These are phyloP conservation scores for Hiodon tergisus DNA, from an alignment of 2,113 vertebrate species.

Conservation along the genomic window DNA sequence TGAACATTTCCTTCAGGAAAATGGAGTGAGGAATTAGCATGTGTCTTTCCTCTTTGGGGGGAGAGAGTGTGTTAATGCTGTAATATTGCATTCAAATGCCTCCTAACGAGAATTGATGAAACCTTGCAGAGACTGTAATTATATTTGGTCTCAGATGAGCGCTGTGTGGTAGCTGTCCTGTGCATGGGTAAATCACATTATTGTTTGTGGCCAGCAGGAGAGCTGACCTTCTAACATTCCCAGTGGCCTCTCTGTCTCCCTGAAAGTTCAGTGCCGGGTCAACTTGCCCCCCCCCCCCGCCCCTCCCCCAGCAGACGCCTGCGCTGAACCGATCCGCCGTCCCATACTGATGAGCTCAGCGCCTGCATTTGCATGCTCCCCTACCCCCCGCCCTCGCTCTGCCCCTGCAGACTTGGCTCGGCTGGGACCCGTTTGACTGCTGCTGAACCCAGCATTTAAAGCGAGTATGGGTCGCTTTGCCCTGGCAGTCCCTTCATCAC, in stretches of 20 bases:
- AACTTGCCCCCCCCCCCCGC: conserved; percentile 62
- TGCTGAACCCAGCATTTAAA: neutral
- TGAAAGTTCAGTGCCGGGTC: conserved; percentile 88
- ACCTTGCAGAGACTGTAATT: conserved; percentile 28
- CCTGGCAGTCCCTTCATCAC: neutral
- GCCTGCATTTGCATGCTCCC: conserved; percentile 11
- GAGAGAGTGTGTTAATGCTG: conserved; percentile 12
- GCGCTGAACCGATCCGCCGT: conserved; percentile 55
- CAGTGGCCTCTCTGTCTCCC: conserved; percentile 74
- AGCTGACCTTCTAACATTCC: conserved; percentile 78
- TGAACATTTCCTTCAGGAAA: conserved; percentile 16
- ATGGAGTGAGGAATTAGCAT: conserved; percentile 5
- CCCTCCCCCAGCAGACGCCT: conserved; percentile 55
- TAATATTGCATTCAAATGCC: conserved; percentile 18
- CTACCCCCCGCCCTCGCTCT: neutral
- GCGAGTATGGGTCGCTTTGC: neutral
- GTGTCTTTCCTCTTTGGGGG: neutral
- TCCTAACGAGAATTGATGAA: conserved; percentile 21
- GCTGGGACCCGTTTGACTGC: neutral
- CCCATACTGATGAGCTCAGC: conserved; percentile 19
- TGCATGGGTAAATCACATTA: conserved; percentile 71
- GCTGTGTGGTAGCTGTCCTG: conserved; percentile 50
- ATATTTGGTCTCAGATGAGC: conserved; percentile 47
- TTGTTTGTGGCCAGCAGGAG: conserved; percentile 84
- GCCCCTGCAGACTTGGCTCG: no score